Base-by-base conservation (phyloP, 2,888 invertebrate genomes). In the Yponomeuta evonymella region DNA sequence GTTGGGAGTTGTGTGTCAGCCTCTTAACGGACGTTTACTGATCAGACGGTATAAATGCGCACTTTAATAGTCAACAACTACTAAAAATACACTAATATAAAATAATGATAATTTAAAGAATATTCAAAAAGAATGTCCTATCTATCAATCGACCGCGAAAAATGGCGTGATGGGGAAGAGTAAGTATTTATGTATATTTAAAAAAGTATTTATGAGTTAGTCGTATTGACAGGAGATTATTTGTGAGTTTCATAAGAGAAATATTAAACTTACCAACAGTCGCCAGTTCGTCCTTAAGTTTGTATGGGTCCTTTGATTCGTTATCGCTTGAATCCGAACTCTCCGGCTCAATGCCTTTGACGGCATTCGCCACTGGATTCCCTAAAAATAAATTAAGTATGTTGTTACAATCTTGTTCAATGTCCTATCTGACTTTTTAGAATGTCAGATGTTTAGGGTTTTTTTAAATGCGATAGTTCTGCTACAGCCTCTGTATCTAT, bases 241-340 rank as follows among this genome's bases (percentile, higher is more conserved):
- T 33, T 66, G 12, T 33, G 9, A 12, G 4, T 29, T 58, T 12
- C 51, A 1, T 15, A 58, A 58, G 51, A 43, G 6, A 43, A 43
- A 43, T 43, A 15, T 58, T 15, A 12, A 70, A 81, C 92, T 89
- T 84, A 95, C 95, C 95, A 76, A 94, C 93, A 76, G 94, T 93
- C 71, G 94, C 93, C 75, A 93, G 83, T 80, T 96, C 95, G 73
- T 96, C 95, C 74, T 93, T 93, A 74, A 94, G 88, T 78, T 95
- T 95, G 80, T 86, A 93, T 0, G 93, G 92, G 77, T 93, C 92
- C 75, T 92, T 92, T 43, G 89, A 86, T 78, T 97, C 97, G 73
- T 96, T 96, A 74, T 96, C 96, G 84, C 97, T 97, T n/a, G 96
- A 96, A 83, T 97, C 97, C 36, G 94, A 94, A 77, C 94, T 94